Evolutionary conservation across 2,888 invertebrate species (phyloP), one percentile per base, ranked within the genome.

Genomic region (Physocephala rufipes): DNA sequence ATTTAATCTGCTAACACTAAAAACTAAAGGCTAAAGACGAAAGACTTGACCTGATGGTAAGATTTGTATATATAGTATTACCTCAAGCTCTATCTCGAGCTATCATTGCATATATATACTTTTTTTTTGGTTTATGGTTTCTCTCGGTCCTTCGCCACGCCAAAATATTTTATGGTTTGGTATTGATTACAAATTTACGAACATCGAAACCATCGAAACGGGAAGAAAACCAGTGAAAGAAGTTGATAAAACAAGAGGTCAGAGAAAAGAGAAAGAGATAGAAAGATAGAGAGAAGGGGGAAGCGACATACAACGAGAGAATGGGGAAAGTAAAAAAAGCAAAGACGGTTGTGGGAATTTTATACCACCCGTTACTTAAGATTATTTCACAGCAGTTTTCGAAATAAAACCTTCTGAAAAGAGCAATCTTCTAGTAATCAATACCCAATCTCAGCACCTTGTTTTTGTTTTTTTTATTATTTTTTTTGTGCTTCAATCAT

Each of bases 121-220:
- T 26, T 26, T 55, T 26, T 26, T n/a, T n/a, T n/a, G n/a, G n/a
- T n/a, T n/a, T n/a, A n/a, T n/a, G n/a, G 28, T 55, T 55, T 55
- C 55, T 47, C 16, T 12, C 26, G 63, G 5, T 63, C 26, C 7
- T 16, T n/a, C n/a, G n/a, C 26, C 24, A 58, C 28, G 9, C 36
- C 28, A 55, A 63, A 26, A 36, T n/a, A n/a, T n/a, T n/a, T n/a
- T n/a, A 59, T 59, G n/a, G 26, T 28, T 30, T 36, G 59, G 30
- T 63, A 63, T 63, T 45, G 47, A 63, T 63, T 63, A 47, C 63
- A 24, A 21, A 47, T 24, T 28, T 9, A 24, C 28, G 24, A 59
- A 2, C 30, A 30, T 28, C 28, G 19, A 61, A 61, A 61, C 59
- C 16, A 16, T 30, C 26, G 28, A n/a, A 12, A 16, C n/a, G 30